Evolutionary conservation across 2,797 vertebrate genomes (phyloP), one percentile per base, ranked within the genome.

Genomic region (Limnodromus scolopaceus): DNA sequence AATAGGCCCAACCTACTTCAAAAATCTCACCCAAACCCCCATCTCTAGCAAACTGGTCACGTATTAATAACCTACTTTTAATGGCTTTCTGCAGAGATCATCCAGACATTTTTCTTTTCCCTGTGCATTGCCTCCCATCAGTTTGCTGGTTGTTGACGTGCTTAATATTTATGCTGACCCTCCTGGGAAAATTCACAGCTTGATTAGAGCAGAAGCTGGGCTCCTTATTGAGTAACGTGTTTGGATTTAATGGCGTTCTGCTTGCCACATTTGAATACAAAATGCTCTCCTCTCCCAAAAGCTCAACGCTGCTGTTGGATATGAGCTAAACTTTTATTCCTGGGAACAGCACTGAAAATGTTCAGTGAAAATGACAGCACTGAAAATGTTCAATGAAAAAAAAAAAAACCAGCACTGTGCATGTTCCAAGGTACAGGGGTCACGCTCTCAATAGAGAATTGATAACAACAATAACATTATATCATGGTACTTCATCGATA

Each of bases 91-190:
- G 51, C 77, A 76, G 80, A 92, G 91, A 58, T 77, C 57, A 60
- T 83, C 75, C 78, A 88, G 61, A 72, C 27, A 22, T 75, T 96
- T 94, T 91, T 76, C 57, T 58, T 90, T 80, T 93, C 68, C 68
- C 46, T 70, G 8, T 69, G 8, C 27, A 2, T 74, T 92, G 64
- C 64, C 79, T 94, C 76, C 95, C 87, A 89, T 93, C 87, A 77
- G 43, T 74, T 85, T 92, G 36, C 93, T 95, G 79, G 77, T 90
- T 95, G 65, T 94, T 92, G 78, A 84, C 53, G 18, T 79, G 86
- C 80, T 96, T 95, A 95, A 95, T 94, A 94, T 96, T 96, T 96
- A 84, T 94, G 68, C 58, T 89, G 86, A 80, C 63, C 81, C 94
- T 93, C 84, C 64, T 93, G 93, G 91, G 92, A 89, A 91, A 95